These are phyloP conservation scores for Zingel zingel DNA, from an alignment of 2,113 vertebrate species.

Conservation along the genomic window DNA sequence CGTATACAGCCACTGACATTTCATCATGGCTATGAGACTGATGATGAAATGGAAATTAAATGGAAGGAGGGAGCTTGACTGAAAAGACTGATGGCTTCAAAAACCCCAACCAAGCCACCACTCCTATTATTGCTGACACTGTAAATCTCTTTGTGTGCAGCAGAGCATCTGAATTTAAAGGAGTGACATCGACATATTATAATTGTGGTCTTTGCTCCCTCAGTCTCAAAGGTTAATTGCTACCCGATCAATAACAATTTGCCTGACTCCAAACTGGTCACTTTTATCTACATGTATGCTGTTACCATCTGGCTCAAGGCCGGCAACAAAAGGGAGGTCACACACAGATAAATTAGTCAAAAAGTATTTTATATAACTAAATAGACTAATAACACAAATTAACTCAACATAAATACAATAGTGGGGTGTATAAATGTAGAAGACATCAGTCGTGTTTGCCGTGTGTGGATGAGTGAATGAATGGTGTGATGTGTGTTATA, in stretches of 20 bases:
- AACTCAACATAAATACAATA: no score
- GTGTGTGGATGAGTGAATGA: no score
- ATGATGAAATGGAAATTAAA: conserved; percentile 27
- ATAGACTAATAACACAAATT: no score
- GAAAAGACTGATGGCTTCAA: conserved; percentile 28
- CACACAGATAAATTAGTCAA: no score
- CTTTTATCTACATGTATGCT: not conserved
- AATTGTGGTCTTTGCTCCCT: not conserved
- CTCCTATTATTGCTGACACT: not conserved
- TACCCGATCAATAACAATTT: conserved; percentile 20
- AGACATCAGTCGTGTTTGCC: no score
- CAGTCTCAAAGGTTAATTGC: not conserved
- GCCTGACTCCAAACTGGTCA: not conserved
- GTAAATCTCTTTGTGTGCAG: not conserved
- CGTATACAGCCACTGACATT: not conserved
- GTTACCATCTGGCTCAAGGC: no score
- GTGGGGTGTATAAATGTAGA: no score
- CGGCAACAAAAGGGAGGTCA: no score
- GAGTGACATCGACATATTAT: not conserved
- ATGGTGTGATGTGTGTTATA: no score
- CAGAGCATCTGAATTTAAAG: not conserved
- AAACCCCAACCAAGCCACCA: not conserved
- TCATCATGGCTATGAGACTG: conserved; percentile 26
- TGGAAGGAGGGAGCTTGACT: not conserved
- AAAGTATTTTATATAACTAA: no score